Evolutionary conservation across 92 coral and sea anemone species (phyloP).

Genomic region (Actinernus sp.): DNA sequence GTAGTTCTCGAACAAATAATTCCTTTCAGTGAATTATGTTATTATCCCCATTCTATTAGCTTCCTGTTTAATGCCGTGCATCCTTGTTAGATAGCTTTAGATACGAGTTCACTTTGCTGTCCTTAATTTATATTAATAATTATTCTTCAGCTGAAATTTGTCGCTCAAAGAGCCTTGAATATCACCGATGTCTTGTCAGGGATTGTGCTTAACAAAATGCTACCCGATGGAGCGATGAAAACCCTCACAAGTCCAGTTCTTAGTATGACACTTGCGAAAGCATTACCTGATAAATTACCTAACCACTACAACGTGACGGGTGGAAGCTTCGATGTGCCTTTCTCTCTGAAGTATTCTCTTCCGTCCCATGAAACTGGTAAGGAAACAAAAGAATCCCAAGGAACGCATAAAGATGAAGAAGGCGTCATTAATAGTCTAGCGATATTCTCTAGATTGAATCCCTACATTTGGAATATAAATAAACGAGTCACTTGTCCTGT

Average conservation of each 20-base stretch:
- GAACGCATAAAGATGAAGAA: no score
- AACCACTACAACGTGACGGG: conserved; percentile 25
- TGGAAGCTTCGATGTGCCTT: conserved; percentile 27
- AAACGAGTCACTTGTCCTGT: conserved; percentile 30
- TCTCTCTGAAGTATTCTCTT: conserved; percentile 20
- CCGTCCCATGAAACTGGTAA: no score
- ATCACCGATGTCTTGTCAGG: conserved; percentile 14
- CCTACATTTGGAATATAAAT: conserved; percentile 43
- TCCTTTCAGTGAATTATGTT: no score
- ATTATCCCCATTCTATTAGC: no score
- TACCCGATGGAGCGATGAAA: conserved; percentile 19
- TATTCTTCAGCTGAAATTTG: conserved; percentile 7
- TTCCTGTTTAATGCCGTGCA: no score
- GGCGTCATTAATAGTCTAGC: no score
- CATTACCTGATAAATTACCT: conserved; percentile 17
- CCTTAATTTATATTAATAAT: no score
- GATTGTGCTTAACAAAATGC: conserved; percentile 11
- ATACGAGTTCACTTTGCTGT: no score
- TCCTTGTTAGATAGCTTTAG: no score
- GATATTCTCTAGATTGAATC: conserved; percentile 29
- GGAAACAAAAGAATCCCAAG: no score
- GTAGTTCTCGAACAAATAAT: no score
- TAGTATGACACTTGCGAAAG: conserved; percentile 34
- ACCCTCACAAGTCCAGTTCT: conserved; percentile 20
- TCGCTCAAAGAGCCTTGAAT: conserved; percentile 37